Evolutionary conservation across 2,888 invertebrate genomes (phyloP).

Genomic region (Synanthedon tipuliformis): DNA sequence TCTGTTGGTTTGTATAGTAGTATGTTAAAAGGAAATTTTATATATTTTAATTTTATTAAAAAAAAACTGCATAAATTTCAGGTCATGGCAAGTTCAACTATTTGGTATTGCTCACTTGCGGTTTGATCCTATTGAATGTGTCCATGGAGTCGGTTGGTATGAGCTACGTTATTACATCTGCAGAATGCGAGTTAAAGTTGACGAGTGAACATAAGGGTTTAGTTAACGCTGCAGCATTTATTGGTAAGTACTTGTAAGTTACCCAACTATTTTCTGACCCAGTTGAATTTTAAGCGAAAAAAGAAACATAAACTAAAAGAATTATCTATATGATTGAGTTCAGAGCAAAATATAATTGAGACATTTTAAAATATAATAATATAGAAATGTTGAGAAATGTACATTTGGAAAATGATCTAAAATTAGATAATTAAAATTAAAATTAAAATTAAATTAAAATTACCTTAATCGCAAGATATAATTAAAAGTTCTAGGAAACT

Average conservation of each 20-base stretch:
- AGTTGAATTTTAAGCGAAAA: not conserved
- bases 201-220: conserved; percentile 71
- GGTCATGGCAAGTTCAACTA: conserved; percentile 74
- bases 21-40: too few species aligned
- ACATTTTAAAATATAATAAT: too few species aligned
- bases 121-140: conserved; percentile 74
- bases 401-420: too few species aligned
- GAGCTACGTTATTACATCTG: conserved; percentile 74
- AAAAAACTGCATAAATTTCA: conserved; percentile 12
- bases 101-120: conserved; percentile 71
- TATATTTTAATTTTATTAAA: too few species aligned
- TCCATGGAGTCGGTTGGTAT: conserved; percentile 77
- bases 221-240: conserved; percentile 73
- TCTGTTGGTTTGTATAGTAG: too few species aligned
- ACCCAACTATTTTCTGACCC: not conserved
- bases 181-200: conserved; percentile 74
- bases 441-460: too few species aligned
- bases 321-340: too few species aligned
- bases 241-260: conserved; percentile 59
- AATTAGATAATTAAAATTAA: too few species aligned
- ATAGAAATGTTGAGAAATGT: too few species aligned
- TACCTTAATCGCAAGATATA: too few species aligned
- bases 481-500: too few species aligned
- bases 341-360: too few species aligned
- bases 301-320: not conserved